A percentile compares a stretch with the other conserved stretches of the same genome.
These are phyloP conservation scores for Temnothorax curvispinosus DNA, from an alignment of 1,140 invertebrate species.

Conservation along the genomic window DNA sequence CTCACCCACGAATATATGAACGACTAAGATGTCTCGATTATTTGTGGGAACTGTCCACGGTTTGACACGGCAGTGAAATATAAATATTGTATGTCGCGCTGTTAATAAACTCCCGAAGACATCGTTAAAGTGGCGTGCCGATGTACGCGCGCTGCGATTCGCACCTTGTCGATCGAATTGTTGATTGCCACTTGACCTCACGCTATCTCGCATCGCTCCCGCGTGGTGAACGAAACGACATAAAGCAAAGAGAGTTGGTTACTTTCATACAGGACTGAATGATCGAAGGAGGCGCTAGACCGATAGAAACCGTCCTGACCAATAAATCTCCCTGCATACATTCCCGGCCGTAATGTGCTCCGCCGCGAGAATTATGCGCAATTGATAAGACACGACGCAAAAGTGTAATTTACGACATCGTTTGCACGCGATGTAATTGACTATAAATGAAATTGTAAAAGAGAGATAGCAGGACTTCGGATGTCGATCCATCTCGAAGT, in stretches of 20 bases:
- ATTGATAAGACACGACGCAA: conserved; percentile 71
- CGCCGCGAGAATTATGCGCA: conserved; percentile 64
- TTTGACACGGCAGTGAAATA: conserved; percentile 1
- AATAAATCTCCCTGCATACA: conserved; percentile 67
- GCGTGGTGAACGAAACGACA: conserved; percentile 2
- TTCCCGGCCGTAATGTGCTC: conserved; percentile 57
- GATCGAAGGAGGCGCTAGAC: conserved; percentile 52
- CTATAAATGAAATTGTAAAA: conserved; percentile 63
- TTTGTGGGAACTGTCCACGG: background rate
- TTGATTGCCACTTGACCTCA: conserved; percentile 60
- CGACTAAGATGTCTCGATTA: background rate
- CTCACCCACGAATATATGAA: conserved; percentile 6
- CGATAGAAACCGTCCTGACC: conserved; percentile 63
- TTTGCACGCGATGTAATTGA: conserved; percentile 65
- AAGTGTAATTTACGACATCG: conserved; percentile 70
- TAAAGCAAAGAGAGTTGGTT: background rate
- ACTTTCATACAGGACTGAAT: conserved; percentile 55
- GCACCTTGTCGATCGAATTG: conserved; percentile 57
- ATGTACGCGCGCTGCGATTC: background rate
- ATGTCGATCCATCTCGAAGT: conserved; percentile 2
- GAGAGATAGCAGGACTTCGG: conserved; percentile 12
- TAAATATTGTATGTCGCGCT: conserved; percentile 32
- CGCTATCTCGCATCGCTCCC: conserved; percentile 37
- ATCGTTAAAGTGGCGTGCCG: conserved; percentile 29
- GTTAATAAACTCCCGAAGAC: conserved; percentile 31